Conservation (phyloP, 2,888 invertebrate genomes). For the Eupeodes luniger region DNA sequence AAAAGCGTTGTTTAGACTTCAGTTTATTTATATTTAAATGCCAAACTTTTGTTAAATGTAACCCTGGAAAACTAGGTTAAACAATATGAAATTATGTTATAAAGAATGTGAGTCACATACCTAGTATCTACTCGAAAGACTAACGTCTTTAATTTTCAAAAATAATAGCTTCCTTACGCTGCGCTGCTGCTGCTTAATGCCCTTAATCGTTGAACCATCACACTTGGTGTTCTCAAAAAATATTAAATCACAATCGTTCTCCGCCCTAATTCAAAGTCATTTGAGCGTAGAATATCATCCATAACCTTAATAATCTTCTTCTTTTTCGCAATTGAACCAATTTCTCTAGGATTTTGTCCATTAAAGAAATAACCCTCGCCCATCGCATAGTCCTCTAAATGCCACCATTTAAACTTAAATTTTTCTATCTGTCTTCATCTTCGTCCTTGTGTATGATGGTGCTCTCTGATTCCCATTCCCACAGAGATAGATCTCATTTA, state of each 20-base stretch:
- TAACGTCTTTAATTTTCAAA: neutral
- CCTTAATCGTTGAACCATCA: no score
- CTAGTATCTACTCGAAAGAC: neutral
- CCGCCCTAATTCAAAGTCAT: constrained; percentile 32
- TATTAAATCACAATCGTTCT: neutral
- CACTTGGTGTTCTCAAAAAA: neutral
- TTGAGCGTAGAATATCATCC: constrained; percentile 43
- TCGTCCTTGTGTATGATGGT: neutral
- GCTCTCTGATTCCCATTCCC: neutral
- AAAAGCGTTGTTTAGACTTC: no score
- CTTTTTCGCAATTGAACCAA: constrained; percentile 14
- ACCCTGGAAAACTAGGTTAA: no score
- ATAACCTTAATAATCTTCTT: constrained; percentile 28
- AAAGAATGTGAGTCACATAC: neutral
- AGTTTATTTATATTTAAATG: no score
- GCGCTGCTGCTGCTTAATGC: no score
- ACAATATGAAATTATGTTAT: no score
- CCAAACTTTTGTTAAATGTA: no score
- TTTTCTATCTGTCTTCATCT: neutral
- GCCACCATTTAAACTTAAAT: constrained; percentile 34
- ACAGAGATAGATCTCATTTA: constrained; percentile 9
- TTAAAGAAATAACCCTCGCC: constrained; percentile 15
- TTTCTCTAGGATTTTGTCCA: constrained; percentile 3
- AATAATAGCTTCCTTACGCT: neutral
- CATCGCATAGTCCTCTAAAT: neutral